A percentile compares a stretch with the other conserved stretches of the same genome.
phyloP scores from a whole-genome alignment of 2,797 vertebrate genomes.

The Numenius phaeopus region DNA sequence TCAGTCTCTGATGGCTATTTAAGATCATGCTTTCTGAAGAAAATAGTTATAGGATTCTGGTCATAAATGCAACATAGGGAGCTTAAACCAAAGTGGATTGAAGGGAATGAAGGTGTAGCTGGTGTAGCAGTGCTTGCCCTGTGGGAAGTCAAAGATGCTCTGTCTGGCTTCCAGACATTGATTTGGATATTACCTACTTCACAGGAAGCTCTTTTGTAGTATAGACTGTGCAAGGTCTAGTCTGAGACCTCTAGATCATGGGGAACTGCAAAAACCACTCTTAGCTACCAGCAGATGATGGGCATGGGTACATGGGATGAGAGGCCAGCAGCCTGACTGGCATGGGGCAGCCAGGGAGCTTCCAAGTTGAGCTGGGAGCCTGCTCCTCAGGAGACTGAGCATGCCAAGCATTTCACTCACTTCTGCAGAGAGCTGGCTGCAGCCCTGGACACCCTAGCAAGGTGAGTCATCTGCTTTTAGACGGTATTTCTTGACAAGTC shows the following conservation, averaged over 20 bases:
- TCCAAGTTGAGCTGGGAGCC: neutral
- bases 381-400: neutral
- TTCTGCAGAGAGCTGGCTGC: neutral
- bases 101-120: neutral
- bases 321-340: neutral
- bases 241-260: neutral
- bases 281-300: neutral
- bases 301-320: neutral
- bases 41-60: neutral
- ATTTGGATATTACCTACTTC: neutral
- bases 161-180: neutral
- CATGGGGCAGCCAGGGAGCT: accelerated
- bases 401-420: neutral
- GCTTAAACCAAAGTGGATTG: neutral
- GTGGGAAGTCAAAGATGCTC: neutral
- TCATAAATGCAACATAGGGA: neutral
- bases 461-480: neutral
- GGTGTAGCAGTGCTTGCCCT: neutral
- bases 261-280: neutral
- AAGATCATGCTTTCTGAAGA: neutral
- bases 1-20: neutral
- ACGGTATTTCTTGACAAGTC: neutral
- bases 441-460: neutral
- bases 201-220: neutral
- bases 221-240: neutral